Evolutionary conservation across 92 coral and sea anemone genomes (phyloP), one percentile per base, ranked within the genome.

Genomic region (Umimayanthus kanabou): DNA sequence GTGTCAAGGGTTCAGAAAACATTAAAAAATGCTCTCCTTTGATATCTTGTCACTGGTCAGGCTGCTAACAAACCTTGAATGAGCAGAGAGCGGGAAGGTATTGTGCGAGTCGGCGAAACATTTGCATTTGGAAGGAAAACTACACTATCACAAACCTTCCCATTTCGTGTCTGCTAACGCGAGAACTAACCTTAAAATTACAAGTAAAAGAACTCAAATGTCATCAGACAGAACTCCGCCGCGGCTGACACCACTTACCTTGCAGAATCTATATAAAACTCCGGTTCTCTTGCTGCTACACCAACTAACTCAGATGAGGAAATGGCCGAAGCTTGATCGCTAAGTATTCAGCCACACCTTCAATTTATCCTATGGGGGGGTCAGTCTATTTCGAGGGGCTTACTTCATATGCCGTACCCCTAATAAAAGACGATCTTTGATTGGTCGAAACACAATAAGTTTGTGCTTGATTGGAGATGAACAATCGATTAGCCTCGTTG

Each of bases 281-380:
- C 87, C 77, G 70, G 77, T 83, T 83, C 87, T 83, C 53, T 83
- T 70, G 25, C 66, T 43, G 14, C 78, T 83, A 69, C 90, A 91
- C 92, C 93, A 90, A 92, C 88, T 77, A 90, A 88, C 92, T 87
- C 92, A 73, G 89, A 83, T 92, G 93, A 93, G 98, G 96, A 95
- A 95, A 93, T 93, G 94, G 98, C 96, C 93, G 98, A 91, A 94
- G 86, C 50, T 90, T 84, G 96, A 91, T 95, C 93, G 92, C 89
- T 76, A 33, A 89, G 94, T 90, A 91, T 86, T 87, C 94, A 92
- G 96, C 98, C 98, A 95, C 98, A 95, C 98, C 98, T 95, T 92
- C 93, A 95, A 95, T 95, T 91, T 95, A 95, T 91, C 94, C 94
- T 95, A 95, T 95, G 93, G 98, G 98, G 98, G 98, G 96, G 93